Evolutionary conservation across 1,140 invertebrate genomes (phyloP).

Genomic region (Drosophila ogumai): DNA sequence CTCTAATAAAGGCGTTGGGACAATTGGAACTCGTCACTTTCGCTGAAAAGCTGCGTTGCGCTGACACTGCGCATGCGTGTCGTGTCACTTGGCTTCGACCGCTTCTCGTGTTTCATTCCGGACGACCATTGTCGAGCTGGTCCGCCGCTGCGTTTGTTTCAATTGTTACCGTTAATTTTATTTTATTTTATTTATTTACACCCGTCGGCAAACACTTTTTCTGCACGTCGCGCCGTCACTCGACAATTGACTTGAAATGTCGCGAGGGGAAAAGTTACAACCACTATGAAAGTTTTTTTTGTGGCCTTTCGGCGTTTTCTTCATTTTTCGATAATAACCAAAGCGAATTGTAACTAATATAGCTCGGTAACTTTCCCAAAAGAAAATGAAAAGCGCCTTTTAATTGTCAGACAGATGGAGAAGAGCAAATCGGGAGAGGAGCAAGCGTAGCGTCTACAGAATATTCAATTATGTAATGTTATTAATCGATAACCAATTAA

Average conservation of each 20-base stretch:
- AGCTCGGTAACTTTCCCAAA: slow-evolving; percentile 75
- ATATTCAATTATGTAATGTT: slow-evolving; percentile 62
- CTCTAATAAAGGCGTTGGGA: slow-evolving; percentile 64
- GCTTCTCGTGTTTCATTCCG: slow-evolving; percentile 54
- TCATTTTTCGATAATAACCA: slow-evolving; percentile 78
- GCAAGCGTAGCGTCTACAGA: slow-evolving; percentile 38
- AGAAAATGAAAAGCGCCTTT: slow-evolving; percentile 76
- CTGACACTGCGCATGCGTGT: slow-evolving; percentile 58
- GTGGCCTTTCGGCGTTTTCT: slow-evolving; percentile 58
- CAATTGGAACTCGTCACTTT: slow-evolving; percentile 82
- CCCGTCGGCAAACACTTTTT: slow-evolving; percentile 56
- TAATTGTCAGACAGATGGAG: slow-evolving; percentile 19
- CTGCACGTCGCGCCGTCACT: slow-evolving; percentile 58
- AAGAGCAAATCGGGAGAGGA: slow-evolving; percentile 4
- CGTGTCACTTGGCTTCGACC: slow-evolving; percentile 3
- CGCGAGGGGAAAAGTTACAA: slow-evolving; percentile 70
- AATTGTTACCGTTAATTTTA: slow-evolving; percentile 79
- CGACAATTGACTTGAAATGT: slow-evolving; percentile 80
- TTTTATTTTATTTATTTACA: slow-evolving; percentile 71
- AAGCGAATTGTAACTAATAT: slow-evolving; percentile 75
- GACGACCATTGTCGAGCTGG: slow-evolving; percentile 52
- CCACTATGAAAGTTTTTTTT: slow-evolving; percentile 71
- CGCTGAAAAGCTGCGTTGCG: slow-evolving; percentile 67
- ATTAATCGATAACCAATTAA: slow-evolving; percentile 76
- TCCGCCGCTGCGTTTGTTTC: slow-evolving; percentile 62